Evolutionary conservation across 2,797 vertebrate species (phyloP), one percentile per base, ranked within the genome.

Genomic region (Propithecus perrieri): DNA sequence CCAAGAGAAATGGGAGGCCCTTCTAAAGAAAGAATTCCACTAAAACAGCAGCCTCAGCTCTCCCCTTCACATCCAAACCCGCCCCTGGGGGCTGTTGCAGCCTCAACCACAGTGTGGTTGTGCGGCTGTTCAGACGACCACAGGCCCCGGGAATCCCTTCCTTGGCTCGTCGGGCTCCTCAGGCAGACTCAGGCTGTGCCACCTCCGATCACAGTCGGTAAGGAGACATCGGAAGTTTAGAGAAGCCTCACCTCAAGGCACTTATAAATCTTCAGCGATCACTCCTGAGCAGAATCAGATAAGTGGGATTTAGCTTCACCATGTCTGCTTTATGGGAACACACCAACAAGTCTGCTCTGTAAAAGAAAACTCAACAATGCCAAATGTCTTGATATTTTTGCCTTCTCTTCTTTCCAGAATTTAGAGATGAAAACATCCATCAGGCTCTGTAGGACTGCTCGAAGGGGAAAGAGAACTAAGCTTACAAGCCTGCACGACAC

Each of bases 121-220:
- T 87, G 33, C 55, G 89, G 50, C 59, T 95, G 96, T 96, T 35
- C 38, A 46, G 80, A 85, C 89, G 55, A 92, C 95, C 84, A 28
- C 90, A 71, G 11, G 7, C 88, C 78, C 91, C 57, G 50, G 26
- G 90, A 28, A 43, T 84, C 48, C 24, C 72, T 55, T 75, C 46
- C 57, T 46, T 35, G 46, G 94, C 53, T 80, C 61, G 65, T 87
- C 41, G 94, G 89, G 33, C 35, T 33, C 95, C 89, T 87, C 13
- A 53, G 59, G 50, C 53, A 53, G 79, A 18, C 22, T 0, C 28
- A 71, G 0, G 0, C 92, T 88, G 67, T 41, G 38, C 3, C 59
- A 61, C 95, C 74, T 35, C 0, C 0, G 50, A 30, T 94, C 81
- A 41, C 92, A 74, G 94, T 94, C 93, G 95, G 57, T 86, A 96